Evolutionary conservation across 2,113 vertebrate species (phyloP).

Genomic region (Daubentonia madagascariensis): DNA sequence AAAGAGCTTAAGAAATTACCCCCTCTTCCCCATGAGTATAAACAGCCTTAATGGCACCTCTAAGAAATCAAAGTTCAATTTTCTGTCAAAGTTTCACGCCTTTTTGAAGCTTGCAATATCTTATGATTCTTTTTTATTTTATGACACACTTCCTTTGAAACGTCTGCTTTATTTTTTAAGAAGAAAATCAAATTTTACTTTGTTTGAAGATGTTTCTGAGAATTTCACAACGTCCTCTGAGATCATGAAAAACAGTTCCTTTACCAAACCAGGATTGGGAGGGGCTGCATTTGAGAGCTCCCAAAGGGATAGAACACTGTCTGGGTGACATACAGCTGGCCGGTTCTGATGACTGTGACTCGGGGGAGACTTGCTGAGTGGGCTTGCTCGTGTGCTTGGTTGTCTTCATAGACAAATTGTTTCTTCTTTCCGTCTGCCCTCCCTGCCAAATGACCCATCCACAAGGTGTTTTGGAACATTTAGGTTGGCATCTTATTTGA

Average conservation of each 20-base stretch:
- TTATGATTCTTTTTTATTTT: neutral
- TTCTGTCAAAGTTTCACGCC: neutral
- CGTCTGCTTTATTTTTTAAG: neutral
- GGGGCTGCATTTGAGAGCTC: neutral
- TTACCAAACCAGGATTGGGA: neutral
- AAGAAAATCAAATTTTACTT: constrained; percentile 6
- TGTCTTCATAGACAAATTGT: neutral
- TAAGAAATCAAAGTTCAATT: neutral
- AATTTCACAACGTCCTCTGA: neutral
- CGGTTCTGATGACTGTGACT: neutral
- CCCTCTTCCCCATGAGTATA: accelerated
- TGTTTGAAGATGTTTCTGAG: neutral
- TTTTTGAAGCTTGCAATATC: neutral
- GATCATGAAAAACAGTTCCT: neutral
- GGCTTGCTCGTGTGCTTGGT: neutral
- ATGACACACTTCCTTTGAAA: neutral
- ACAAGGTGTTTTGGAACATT: neutral
- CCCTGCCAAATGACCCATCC: neutral
- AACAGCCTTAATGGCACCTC: neutral
- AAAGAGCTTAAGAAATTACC: neutral
- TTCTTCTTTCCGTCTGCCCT: neutral
- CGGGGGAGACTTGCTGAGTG: neutral
- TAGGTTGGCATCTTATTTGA: neutral
- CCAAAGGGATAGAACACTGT: neutral
- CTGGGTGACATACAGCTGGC: neutral